A percentile compares a stretch with the other conserved stretches of the same genome.
phyloP scores from a whole-genome alignment of 2,797 vertebrate genomes.

The Myotis planiceps region DNA sequence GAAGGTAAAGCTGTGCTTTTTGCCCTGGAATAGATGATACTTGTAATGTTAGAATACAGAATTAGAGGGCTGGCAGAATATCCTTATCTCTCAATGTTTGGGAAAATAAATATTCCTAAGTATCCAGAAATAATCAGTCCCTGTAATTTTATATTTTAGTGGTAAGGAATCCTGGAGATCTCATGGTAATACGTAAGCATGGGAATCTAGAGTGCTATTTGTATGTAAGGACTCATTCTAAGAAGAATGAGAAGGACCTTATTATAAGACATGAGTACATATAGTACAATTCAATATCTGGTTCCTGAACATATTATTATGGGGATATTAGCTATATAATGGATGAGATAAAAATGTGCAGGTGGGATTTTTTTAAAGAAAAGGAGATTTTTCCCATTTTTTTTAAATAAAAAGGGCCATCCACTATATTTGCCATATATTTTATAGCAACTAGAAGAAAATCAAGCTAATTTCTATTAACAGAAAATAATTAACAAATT shows the following conservation, averaged over 20 bases:
- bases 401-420: neutral
- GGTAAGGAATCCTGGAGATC: neutral
- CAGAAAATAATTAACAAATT: neutral
- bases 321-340: neutral
- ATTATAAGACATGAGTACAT: neutral
- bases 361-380: neutral
- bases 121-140: neutral
- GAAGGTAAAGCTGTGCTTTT: neutral
- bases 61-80: neutral
- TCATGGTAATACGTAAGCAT: neutral
- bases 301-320: neutral
- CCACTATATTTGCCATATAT: neutral
- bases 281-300: neutral
- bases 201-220: neutral
- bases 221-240: neutral
- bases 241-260: neutral
- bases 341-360: neutral
- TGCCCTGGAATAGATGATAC: neutral
- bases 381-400: neutral
- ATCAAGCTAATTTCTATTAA: neutral
- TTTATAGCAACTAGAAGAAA: neutral
- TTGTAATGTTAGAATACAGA: neutral
- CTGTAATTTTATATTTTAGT: neutral
- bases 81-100: neutral
- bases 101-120: neutral